Conservation (phyloP, 2,888 invertebrate species). For the Eupithecia centaureata region DNA sequence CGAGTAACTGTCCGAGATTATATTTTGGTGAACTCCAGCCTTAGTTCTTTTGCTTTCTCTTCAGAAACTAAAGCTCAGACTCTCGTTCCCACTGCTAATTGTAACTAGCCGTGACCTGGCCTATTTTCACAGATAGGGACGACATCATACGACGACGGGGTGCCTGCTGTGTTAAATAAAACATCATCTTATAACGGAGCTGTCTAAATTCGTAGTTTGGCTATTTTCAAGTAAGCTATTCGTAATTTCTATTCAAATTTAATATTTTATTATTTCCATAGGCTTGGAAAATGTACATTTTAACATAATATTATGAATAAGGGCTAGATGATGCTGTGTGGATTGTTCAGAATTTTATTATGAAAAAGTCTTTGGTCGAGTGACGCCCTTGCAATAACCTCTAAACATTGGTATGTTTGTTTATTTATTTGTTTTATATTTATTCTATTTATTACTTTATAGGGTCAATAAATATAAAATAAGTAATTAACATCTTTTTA, state of each 20-base stretch:
- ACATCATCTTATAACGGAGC: constrained; percentile 7
- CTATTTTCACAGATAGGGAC: constrained; percentile 29
- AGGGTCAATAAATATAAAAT: too few species aligned
- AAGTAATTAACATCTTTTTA: too few species aligned
- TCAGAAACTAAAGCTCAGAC: constrained; percentile 20
- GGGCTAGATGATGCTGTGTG: too few species aligned
- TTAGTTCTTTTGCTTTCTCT: constrained; percentile 35
- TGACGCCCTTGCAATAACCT: too few species aligned
- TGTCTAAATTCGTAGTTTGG: constrained; percentile 1
- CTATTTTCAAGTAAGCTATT: not conserved
- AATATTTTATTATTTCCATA: not conserved
- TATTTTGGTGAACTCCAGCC: too few species aligned
- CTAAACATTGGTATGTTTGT: too few species aligned
- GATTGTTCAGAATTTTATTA: too few species aligned
- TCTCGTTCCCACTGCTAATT: constrained; percentile 32
- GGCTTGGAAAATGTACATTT: not conserved
- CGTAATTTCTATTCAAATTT: not conserved
- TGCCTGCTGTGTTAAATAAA: constrained; percentile 15
- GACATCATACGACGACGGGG: constrained; percentile 9
- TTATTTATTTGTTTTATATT: too few species aligned
- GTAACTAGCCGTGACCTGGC: constrained; percentile 35
- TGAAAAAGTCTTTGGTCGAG: too few species aligned
- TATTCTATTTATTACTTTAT: too few species aligned
- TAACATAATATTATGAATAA: not conserved
- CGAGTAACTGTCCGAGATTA: too few species aligned